A percentile compares a stretch with the other conserved stretches of the same genome.
These are phyloP conservation scores for Epinephelus coioides DNA, from an alignment of 2,797 vertebrate species.

Conservation along the genomic window DNA sequence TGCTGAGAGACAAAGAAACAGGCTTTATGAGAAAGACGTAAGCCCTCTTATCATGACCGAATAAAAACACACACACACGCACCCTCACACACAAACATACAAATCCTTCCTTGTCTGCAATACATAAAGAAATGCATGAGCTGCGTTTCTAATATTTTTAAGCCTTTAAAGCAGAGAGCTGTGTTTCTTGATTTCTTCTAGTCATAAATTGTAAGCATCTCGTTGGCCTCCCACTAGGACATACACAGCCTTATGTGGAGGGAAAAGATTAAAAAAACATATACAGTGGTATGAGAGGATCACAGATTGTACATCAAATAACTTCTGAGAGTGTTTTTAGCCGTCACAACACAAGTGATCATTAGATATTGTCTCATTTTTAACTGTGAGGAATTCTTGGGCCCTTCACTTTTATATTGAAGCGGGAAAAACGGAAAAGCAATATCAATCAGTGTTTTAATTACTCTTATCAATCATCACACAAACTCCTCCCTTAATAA, in stretches of 20 bases:
- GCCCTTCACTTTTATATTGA: slow-evolving; percentile 71
- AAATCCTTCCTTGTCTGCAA: slow-evolving; percentile 85
- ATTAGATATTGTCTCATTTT: slow-evolving; percentile 69
- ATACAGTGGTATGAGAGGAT: slow-evolving; percentile 56
- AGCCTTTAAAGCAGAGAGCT: slow-evolving; percentile 83
- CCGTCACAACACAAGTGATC: slow-evolving; percentile 52
- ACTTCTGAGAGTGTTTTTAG: slow-evolving; percentile 60
- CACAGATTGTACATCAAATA: slow-evolving; percentile 65
- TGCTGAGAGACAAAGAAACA: slow-evolving; percentile 67
- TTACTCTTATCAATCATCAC: slow-evolving; percentile 53
- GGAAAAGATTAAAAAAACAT: slow-evolving; percentile 18
- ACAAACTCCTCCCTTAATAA: slow-evolving; percentile 18
- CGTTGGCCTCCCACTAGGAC: slow-evolving; percentile 54
- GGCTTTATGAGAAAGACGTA: slow-evolving; percentile 71
- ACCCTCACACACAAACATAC: slow-evolving; percentile 53
- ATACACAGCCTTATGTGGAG: slow-evolving; percentile 40
- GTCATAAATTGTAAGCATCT: slow-evolving; percentile 81
- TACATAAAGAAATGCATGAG: slow-evolving; percentile 89
- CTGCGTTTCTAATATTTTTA: slow-evolving; percentile 86
- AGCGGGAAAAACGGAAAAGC: slow-evolving; percentile 75
- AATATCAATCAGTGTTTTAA: slow-evolving; percentile 78
- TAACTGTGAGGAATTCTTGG: slow-evolving; percentile 70
- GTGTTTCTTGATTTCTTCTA: slow-evolving; percentile 78
- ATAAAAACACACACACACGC: slow-evolving; percentile 49
- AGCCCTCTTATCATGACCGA: slow-evolving; percentile 55